Evolutionary conservation across 2,888 invertebrate species (phyloP), one percentile per base, ranked within the genome.

Genomic region (Scaptomyza caliginosa): DNA sequence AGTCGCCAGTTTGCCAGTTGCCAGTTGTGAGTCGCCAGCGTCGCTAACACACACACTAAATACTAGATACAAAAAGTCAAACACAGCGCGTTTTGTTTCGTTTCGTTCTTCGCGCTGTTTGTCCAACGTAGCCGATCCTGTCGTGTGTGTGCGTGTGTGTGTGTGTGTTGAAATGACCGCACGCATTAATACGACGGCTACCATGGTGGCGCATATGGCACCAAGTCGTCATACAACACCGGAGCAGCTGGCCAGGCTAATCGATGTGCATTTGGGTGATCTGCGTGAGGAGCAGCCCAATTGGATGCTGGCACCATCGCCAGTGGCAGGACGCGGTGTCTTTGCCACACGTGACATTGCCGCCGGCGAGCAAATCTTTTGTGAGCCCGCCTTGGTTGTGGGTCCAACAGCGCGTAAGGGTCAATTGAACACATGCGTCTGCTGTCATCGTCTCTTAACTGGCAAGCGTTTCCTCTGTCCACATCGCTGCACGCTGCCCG

Each of bases 251-350:
- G 88, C 90, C 49, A 85, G 86, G 46, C 88, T 90, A 36, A 87
- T 91, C 40, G 88, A 90, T 59, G 79, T 89, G 58, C 90, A 90
- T 58, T 57, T 90, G 75, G 88, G 81, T 0, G 90, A 90, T 39
- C 74, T 90, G 63, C 89, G 86, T 52, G 84, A 86, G 56, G 75
- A 77, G 49, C 59, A 73, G 64, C 90, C 90, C 59, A 90, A 90
- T 67, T 96, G 96, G 95, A 92, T 89, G 57, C 92, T 96, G 57
- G 91, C 89, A 50, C 91, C 92, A 69, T 95, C 96, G 0, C 80
- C 91, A 16, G 88, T 94, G 6, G 94, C 94, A 40, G 96, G 96
- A 6, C 94, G 95, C 19, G 96, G 96, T 2, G 89, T 96, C 2
- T 93, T 96, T 74, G 95, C 96, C 16, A 93, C 92, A 3, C 92